Base-by-base conservation (phyloP, 2,888 invertebrate species). In the Branchellion lobata region DNA sequence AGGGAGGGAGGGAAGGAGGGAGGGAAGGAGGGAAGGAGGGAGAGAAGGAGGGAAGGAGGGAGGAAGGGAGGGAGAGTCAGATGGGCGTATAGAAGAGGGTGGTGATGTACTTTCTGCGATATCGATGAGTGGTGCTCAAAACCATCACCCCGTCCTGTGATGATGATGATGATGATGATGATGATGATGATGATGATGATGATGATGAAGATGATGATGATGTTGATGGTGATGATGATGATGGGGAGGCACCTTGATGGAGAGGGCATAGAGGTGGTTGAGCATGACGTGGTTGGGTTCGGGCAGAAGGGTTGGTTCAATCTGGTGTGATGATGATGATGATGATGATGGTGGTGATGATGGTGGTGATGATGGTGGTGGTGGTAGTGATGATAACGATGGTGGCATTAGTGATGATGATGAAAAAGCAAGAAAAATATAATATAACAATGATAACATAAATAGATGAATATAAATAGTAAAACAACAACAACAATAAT, bases 201-300 rank as follows among this genome's bases (percentile, higher is more conserved):
- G 14, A 14, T 40, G 14, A 14, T 40, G 40, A 14, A 8, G 14
- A 14, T 40, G 14, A 14, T 40, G 40, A 40, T 40, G 14, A 14
- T 40, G 14, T 5, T 40, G 14, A 14, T 40, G 14, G 40, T 40
- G 14, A 14, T 40, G 14, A 14, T 40, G 14, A 14, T 40, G 14
- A 14, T 40, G 14, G 40, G 33, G 3, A 69, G 71, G 8, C 3
- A 89, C 89, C 86, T 98, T 98, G 85, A 99, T 99, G 73, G 97
- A 98, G 82, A 99, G 90, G n/a, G 99, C 99, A 88, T 99, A 99
- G 79, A 99, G 90, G 88, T 99, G 99, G 89, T 99, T 99, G 86
- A 99, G 90, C 99, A 99, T 99, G 34, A 99, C 99, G 87, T 99
- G 99, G 88, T 98, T 98, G 75, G 99, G 99, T 89, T 99, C 98